Conservation (phyloP, 2,113 vertebrate species). For the Tragelaphus imberbis region DNA sequence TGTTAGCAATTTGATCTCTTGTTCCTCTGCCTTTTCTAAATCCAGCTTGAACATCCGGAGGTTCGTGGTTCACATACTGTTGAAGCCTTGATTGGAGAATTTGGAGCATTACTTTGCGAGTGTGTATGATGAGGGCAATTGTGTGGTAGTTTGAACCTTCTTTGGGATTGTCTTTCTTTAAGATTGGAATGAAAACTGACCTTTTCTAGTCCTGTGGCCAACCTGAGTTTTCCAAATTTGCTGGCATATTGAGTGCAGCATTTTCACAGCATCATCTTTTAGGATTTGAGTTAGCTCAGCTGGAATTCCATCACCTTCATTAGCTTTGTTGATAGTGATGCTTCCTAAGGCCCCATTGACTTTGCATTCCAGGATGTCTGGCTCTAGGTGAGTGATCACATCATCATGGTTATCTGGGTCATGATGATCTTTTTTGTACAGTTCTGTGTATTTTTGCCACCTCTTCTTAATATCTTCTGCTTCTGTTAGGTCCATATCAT, state of each 20-base stretch:
- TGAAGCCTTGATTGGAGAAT: background rate
- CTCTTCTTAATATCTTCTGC: background rate
- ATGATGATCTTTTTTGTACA: background rate
- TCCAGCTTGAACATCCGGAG: background rate
- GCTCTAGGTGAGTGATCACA: background rate
- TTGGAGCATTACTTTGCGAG: background rate
- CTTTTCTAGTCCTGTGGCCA: background rate
- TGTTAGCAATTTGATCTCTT: background rate
- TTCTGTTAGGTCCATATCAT: background rate
- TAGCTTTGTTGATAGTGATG: background rate
- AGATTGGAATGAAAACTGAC: background rate
- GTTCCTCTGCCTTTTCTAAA: background rate
- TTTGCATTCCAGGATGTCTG: background rate
- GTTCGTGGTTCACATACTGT: background rate
- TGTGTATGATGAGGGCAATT: background rate
- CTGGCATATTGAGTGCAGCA: background rate
- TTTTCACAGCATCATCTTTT: background rate
- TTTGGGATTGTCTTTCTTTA: background rate
- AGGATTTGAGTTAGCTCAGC: background rate
- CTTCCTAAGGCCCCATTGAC: background rate
- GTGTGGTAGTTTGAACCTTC: accelerated
- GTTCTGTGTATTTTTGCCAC: background rate
- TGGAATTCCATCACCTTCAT: background rate
- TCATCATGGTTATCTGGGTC: accelerated
- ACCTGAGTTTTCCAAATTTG: background rate